Evolutionary conservation across 2,797 vertebrate species (phyloP), one percentile per base, ranked within the genome.

Genomic region (Argyrosomus regius): DNA sequence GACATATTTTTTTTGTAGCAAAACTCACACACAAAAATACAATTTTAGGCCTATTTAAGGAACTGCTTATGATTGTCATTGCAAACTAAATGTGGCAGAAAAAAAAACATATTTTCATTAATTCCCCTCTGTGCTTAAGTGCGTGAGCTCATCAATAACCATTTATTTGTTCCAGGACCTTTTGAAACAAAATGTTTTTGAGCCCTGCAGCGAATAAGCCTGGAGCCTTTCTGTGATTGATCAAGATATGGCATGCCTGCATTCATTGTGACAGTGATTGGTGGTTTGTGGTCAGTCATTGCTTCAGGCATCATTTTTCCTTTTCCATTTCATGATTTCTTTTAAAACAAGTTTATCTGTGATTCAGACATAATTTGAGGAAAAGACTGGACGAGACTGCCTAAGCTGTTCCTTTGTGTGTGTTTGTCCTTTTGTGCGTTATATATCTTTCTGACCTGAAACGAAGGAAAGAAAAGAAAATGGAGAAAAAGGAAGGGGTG

Each of bases 221-320:
- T 48, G 7, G 59, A 78, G 22, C 22, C 70, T 88, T 89, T 77
- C 67, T 77, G 76, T 79, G 84, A 91, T 54, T 87, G 61, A 80
- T 89, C 74, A 86, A 92, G 91, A 95, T 90, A 90, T 89, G 90
- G 87, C 76, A 67, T 61, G 79, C 78, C 70, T 80, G 64, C 60
- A 83, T 89, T 87, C 59, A 76, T 88, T 10, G 54, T 88, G 82
- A 88, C 87, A 88, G 79, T 84, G 90, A 91, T 84, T 90, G 79
- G 80, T 75, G 77, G 45, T 82, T 81, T 88, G 86, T 54, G 90
- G 91, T 90, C 67, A 48, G 24, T 73, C n/a, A 52, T 46, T 76
- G 46, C 28, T 74, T 43, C 54, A 66, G 53, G 68, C 58, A 83
- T 68, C 43, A 60, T 72, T 83, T 72, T 80, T 24, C 45, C 6